These are phyloP conservation scores for Halocaridina rubra DNA, from an alignment of 2,888 invertebrate species.

Conservation along the genomic window DNA sequence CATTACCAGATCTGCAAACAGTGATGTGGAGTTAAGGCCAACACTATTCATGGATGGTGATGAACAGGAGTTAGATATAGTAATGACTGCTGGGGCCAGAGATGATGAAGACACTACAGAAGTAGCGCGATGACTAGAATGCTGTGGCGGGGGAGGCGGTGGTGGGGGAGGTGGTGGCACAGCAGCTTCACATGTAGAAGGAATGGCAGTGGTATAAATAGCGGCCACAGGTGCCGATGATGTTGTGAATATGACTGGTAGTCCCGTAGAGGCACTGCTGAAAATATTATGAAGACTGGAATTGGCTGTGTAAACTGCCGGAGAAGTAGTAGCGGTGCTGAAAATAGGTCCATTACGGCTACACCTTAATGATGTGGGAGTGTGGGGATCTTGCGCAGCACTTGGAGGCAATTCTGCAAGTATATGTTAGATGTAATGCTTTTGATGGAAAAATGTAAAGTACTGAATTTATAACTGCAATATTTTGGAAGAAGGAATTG, in stretches of 20 bases:
- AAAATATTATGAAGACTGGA: background rate
- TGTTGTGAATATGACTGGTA: conserved; percentile 19
- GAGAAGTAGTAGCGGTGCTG: conserved; percentile 22
- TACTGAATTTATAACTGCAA: no score
- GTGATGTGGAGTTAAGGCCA: conserved; percentile 37
- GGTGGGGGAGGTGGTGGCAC: conserved; percentile 48
- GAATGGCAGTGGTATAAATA: conserved; percentile 11
- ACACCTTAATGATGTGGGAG: conserved; percentile 64
- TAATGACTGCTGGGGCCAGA: background rate
- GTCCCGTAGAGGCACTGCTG: conserved; percentile 4
- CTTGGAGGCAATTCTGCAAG: conserved; percentile 89
- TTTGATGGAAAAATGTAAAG: no score
- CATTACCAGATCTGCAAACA: conserved; percentile 63
- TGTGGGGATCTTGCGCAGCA: conserved; percentile 73
- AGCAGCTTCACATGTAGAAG: background rate
- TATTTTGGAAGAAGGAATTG: no score
- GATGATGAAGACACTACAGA: background rate
- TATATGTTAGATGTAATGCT: no score
- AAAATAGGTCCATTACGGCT: conserved; percentile 35
- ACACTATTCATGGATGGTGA: conserved; percentile 24
- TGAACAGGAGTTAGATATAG: conserved; percentile 5
- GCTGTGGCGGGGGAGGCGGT: conserved; percentile 42
- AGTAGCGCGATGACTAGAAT: conserved; percentile 44
- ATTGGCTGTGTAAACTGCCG: background rate
- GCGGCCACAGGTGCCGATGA: background rate